phyloP scores from a whole-genome alignment of 2,888 invertebrate genomes.

The Phrixothrix hirtus region DNA sequence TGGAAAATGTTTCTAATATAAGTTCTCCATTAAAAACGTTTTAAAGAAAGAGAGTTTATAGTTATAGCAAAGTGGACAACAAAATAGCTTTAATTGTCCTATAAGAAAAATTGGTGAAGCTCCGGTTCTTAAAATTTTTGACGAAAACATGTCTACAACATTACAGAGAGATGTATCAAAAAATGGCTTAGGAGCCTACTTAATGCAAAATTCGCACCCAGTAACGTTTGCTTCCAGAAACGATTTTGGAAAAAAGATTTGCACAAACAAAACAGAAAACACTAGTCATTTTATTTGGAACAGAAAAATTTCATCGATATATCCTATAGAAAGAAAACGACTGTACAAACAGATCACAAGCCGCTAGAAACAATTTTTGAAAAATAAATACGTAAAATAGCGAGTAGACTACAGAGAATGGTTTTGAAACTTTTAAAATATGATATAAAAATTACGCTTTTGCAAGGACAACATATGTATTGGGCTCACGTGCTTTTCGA shows the following conservation, averaged over 20 bases:
- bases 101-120: not conserved
- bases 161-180: slow-evolving; percentile 36
- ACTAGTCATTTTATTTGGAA: slow-evolving; percentile 38
- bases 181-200: slow-evolving; percentile 36
- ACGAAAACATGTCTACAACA: not conserved
- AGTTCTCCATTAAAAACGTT: too few species aligned
- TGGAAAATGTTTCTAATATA: too few species aligned
- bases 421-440: too few species aligned
- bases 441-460: too few species aligned
- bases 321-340: too few species aligned
- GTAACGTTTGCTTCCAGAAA: slow-evolving; percentile 15
- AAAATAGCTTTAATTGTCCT: not conserved
- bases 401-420: too few species aligned
- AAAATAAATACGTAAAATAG: too few species aligned
- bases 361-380: too few species aligned
- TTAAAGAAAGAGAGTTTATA: slow-evolving; percentile 1
- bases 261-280: slow-evolving; percentile 40
- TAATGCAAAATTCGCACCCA: slow-evolving; percentile 38
- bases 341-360: too few species aligned
- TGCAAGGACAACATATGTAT: too few species aligned
- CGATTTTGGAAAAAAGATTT: slow-evolving; percentile 4
- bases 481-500: too few species aligned
- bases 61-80: not conserved
- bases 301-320: slow-evolving; percentile 38
- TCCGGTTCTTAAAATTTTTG: slow-evolving; percentile 6